Evolutionary conservation across 2,797 vertebrate species (phyloP), one percentile per base, ranked within the genome.

Genomic region (Coccyzus lansbergi): DNA sequence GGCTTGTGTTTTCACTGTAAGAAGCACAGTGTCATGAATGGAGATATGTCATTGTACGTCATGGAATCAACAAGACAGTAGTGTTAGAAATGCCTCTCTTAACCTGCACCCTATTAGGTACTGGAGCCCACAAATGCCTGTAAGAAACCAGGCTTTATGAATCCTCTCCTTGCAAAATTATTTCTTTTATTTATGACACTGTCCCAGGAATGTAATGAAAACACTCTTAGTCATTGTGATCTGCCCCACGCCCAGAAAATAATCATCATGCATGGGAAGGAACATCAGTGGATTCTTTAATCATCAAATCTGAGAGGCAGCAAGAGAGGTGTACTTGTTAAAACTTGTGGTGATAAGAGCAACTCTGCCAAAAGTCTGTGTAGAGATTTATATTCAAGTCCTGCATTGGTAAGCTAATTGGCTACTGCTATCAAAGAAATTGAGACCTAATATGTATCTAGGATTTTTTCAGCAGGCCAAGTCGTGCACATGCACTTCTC

Each of bases 161-260:
- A 75, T 68, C 53, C 46, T 83, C 36, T 78, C 25, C 62, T 74
- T 3, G 11, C 6, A 38, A 70, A 46, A 49, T 18, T 34, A 20
- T 34, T 70, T 4, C 40, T 40, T 53, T 53, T 17, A 42, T 1
- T 0, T 26, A 29, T 15, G 83, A 53, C 26, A 59, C 19, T 21
- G 65, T 81, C 69, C 51, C 76, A 87, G 69, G 58, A 88, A 52
- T n/a, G 65, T 58, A 46, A 6, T 36, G 12, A 88, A 91, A 94
- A 79, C 13, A n/a, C 29, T 83, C 65, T 83, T 95, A 90, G 88
- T 96, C 94, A 94, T 76, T 3, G 0, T 55, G 63, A 62, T 90
- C 55, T 63, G 77, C 51, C 86, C 95, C 93, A 96, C 93, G 34
- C 95, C 95, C 93, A 94, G 70, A 77, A 96, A 93, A 90, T 88